Conservation (phyloP, 2,113 vertebrate species). For the Oxygymnocypris stewartii region DNA sequence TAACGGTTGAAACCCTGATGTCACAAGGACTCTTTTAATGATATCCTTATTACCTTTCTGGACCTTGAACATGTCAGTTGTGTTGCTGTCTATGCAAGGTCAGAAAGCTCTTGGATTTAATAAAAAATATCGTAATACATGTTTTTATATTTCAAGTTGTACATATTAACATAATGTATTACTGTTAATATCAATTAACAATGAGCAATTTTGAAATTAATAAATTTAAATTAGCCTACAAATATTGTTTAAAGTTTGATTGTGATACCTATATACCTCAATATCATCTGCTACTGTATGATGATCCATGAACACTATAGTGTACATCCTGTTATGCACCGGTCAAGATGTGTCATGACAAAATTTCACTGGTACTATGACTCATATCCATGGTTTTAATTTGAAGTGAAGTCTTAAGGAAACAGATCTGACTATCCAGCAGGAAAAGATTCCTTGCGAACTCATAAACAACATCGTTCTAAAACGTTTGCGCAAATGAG, state of each 20-base stretch:
- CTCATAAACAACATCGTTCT: slow-evolving; percentile 74
- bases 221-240: not conserved
- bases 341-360: slow-evolving; percentile 72
- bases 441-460: slow-evolving; percentile 78
- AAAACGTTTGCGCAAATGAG: slow-evolving; percentile 64
- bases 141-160: not conserved
- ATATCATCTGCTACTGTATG: not conserved
- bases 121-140: not conserved
- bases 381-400: slow-evolving; percentile 75
- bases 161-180: not conserved
- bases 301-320: slow-evolving; percentile 51
- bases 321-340: slow-evolving; percentile 79
- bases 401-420: slow-evolving; percentile 79
- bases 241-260: not conserved
- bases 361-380: slow-evolving; percentile 68
- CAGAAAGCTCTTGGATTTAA: no score
- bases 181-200: not conserved
- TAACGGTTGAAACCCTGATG: no score
- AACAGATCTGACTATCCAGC: slow-evolving; percentile 68
- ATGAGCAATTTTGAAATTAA: not conserved
- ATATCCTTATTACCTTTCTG: no score
- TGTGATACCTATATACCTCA: not conserved
- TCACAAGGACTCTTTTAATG: no score
- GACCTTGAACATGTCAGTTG: no score
- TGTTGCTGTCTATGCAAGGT: no score